Percentiles rank a stretch among this genome's conserved stretches.
Conservation (phyloP, 2,113 vertebrate genomes). For the Ivindomyrus marchei region DNA sequence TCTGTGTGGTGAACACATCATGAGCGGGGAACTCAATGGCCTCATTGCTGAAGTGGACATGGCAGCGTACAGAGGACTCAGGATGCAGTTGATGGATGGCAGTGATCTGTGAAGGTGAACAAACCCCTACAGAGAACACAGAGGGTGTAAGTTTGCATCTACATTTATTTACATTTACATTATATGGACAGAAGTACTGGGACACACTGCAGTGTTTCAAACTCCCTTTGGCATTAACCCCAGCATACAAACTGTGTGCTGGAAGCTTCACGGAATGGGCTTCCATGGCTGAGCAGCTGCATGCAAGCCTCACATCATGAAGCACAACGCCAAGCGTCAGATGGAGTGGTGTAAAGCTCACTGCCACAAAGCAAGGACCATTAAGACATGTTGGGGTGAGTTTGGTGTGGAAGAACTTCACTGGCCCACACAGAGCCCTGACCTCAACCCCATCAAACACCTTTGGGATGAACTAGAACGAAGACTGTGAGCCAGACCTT, state of each 20-base stretch:
- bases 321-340: background rate
- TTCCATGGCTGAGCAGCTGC: background rate
- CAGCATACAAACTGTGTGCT: background rate
- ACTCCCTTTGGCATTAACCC: background rate
- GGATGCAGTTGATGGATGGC: conserved; percentile 67
- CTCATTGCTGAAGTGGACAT: conserved; percentile 68
- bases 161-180: background rate
- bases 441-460: background rate
- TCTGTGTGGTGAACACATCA: conserved; percentile 67
- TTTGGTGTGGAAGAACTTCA: background rate
- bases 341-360: background rate
- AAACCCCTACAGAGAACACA: conserved; percentile 61
- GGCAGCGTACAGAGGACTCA: conserved; percentile 71
- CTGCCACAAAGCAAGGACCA: background rate
- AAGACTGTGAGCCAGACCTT: background rate
- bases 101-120: conserved; percentile 67
- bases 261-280: background rate
- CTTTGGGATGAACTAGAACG: background rate
- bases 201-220: background rate
- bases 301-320: background rate
- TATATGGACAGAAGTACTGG: background rate
- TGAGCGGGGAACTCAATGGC: conserved; percentile 65
- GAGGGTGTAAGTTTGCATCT: background rate
- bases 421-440: background rate
- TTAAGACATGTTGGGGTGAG: background rate